Evolutionary conservation across 2,888 invertebrate genomes (phyloP).

Genomic region (Coleophora flavipennella): DNA sequence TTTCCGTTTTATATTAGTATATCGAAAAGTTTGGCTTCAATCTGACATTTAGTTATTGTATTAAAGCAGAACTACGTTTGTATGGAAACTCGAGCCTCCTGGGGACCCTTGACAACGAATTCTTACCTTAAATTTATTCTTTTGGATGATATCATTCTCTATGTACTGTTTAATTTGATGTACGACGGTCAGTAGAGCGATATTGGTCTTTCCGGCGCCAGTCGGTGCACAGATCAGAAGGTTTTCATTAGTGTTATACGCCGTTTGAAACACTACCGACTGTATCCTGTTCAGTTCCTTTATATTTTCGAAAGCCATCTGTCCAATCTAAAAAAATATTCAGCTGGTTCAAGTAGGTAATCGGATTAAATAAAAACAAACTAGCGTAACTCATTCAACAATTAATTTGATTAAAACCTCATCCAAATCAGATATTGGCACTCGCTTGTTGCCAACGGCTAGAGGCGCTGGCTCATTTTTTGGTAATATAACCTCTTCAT

Average conservation of each 20-base stretch:
- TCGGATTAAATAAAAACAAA: not conserved
- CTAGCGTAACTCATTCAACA: too few relatives aligned
- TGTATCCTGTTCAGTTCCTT: constrained; percentile 94
- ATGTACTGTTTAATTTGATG: constrained; percentile 92
- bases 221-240: constrained; percentile 98
- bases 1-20: too few relatives aligned
- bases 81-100: too few relatives aligned
- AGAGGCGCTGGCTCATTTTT: constrained; percentile 74
- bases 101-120: too few relatives aligned
- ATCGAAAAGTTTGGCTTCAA: too few relatives aligned
- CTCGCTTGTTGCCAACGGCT: constrained; percentile 75
- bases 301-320: constrained; percentile 90
- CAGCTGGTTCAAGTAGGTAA: too few relatives aligned
- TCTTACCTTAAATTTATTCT: constrained; percentile 91
- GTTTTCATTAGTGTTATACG: constrained; percentile 97
- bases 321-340: constrained; percentile 83
- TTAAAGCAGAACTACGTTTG: too few relatives aligned
- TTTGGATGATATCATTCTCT: constrained; percentile 84
- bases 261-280: constrained; percentile 94
- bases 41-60: too few relatives aligned
- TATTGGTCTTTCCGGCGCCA: constrained; percentile 99
- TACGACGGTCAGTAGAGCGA: constrained; percentile 93
- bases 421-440: constrained; percentile 76
- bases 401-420: constrained; percentile 50
- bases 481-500: constrained; percentile 91